Base-by-base conservation (phyloP, 2,113 vertebrate species). In the Etheostoma cragini region DNA sequence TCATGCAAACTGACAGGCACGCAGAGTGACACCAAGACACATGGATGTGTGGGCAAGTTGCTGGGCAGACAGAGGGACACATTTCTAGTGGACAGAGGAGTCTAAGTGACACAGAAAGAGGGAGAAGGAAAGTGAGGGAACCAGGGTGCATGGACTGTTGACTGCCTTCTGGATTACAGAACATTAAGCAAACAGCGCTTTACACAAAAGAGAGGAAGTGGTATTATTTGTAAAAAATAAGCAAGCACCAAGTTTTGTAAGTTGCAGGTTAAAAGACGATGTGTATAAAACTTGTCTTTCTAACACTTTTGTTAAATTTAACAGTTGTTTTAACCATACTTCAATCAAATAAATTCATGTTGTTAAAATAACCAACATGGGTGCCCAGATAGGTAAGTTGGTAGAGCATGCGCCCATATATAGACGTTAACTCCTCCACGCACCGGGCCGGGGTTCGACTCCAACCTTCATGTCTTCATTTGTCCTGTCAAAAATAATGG, bases 21-120 rank as follows among this genome's bases (percentile, higher is more conserved):
- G 88, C 85, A 80, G 87, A 87, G 84, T 89, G 89, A 91, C 88
- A 89, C 83, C 56, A 79, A 90, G 85, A 93, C 86, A 70, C 89
- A 78, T 67, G 76, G 86, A 89, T 60, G 83, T 86, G 76, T 84
- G 76, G 84, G 85, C 84, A 90, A 87, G 87, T 88, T 87, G 85
- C 90, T 78, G 81, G 85, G 87, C 72, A 67, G 88, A 85, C 78
- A 30, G 80, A 68, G 88, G 62, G 83, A 89, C 81, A 78, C 82
- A 88, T 42, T 81, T 77, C 72, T 66, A 83, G 68, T 72, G 83
- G 85, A 89, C 77, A 76, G 53, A 72, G 78, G 17, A 62, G 47
- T 21, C 47, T 10, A 3, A 50, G 81, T 22, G 30, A 76, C 81
- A 65, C 56, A 33, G 46, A 82, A 42, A 66, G 22, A 81, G 21